Evolutionary conservation across 2,888 invertebrate species (phyloP).

Genomic region (Drosophila meridiana): DNA sequence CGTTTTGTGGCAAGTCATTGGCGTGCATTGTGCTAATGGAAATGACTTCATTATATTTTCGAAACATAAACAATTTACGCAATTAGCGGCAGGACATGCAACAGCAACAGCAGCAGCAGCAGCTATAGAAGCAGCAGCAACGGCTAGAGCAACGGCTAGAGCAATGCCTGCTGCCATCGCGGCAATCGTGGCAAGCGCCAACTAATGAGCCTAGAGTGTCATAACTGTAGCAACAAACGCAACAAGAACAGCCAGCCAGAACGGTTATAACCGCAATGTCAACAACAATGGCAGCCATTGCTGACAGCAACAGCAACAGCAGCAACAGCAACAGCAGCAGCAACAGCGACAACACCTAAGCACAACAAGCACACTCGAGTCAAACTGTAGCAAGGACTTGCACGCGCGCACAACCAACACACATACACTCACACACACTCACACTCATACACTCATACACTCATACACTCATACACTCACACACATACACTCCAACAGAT

Average conservation of each 20-base stretch:
- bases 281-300: slow-evolving; percentile 54
- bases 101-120: slow-evolving; percentile 30
- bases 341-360: slow-evolving; percentile 40
- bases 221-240: slow-evolving; percentile 64
- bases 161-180: slow-evolving; percentile 11
- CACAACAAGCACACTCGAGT: slow-evolving; percentile 56
- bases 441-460: slow-evolving; percentile 20
- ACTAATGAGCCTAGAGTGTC: slow-evolving; percentile 78
- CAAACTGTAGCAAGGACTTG: slow-evolving; percentile 42
- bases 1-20: slow-evolving; percentile 66
- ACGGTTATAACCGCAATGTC: slow-evolving; percentile 54
- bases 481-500: slow-evolving; percentile 31
- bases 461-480: slow-evolving; percentile 26
- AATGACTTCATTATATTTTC: slow-evolving; percentile 79
- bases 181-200: slow-evolving; percentile 71
- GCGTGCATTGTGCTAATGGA: slow-evolving; percentile 72
- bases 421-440: slow-evolving; percentile 22
- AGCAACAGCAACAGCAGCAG: slow-evolving; percentile 24
- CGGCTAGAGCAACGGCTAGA: slow-evolving; percentile 1
- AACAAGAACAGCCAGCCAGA: slow-evolving; percentile 23
- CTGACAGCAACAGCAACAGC: slow-evolving; percentile 41
- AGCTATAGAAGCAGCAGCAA: slow-evolving; percentile 13
- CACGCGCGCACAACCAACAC: slow-evolving; percentile 25
- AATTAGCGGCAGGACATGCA: slow-evolving; percentile 70
- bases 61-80: slow-evolving; percentile 78